Evolutionary conservation across 2,888 invertebrate genomes (phyloP), one percentile per base, ranked within the genome.

Genomic region (Xestia c-nigrum): DNA sequence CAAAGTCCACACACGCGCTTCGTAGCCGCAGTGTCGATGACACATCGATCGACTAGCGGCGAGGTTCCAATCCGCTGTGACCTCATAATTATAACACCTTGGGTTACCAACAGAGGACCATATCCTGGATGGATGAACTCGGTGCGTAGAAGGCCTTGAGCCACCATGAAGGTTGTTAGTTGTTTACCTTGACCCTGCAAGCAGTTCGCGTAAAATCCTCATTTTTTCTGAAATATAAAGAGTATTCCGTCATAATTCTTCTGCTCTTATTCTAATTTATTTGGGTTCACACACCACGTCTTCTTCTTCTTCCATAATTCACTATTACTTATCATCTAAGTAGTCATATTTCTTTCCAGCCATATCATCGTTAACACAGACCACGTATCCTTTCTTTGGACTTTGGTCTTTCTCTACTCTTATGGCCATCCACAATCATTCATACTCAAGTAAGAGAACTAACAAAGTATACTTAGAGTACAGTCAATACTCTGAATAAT

Each of bases 1-100:
- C 70, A 71, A 84, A 85, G 86, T 85, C 84, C 74, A 78, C 47
- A 47, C 78, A 74, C 70, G 72, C 67, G 55, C 63, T 47, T 7
- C 19, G 19, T 4, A 55, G 40, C 24, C 61, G 78, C 65, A 64
- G 73, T 72, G 84, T 81, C 81, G 77, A 75, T 86, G 85, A 86
- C 82, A 78, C 82, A 86, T 85, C 81, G 76, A 81, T 79, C 66
- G 47, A 68, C 50, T 74, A 46, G 69, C 65, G 71, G 59, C 71
- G 67, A 70, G 74, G 65, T 52, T 63, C 69, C 66, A 80, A 76
- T 74, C 74, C 70, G 50, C 47, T 72, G 40, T 77, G 77, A 77
- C 75, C 77, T 77, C 77, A 70, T 77, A 75, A 64, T 72, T 70
- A 46, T 85, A 69, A 63, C 68, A 78, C 70, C 43, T 66, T 67